Conservation (phyloP, 1,140 invertebrate genomes). For the Drosophila simulans region DNA sequence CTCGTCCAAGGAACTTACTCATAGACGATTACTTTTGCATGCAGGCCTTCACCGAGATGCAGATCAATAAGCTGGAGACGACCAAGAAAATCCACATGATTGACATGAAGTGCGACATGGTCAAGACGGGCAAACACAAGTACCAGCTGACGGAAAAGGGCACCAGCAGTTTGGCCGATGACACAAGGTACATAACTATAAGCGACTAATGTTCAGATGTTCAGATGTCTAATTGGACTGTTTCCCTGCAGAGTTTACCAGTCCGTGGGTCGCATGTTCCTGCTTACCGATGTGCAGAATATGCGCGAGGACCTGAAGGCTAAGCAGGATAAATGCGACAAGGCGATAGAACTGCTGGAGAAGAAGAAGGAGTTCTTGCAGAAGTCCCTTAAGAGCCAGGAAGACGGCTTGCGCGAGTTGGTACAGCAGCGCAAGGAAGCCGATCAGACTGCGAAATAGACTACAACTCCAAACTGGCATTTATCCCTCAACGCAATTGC, state of each 20-base stretch:
- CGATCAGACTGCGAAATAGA: constrained; percentile 59
- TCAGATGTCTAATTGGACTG: neutral
- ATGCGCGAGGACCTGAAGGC: constrained; percentile 74
- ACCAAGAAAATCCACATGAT: constrained; percentile 84
- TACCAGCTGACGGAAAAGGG: constrained; percentile 79
- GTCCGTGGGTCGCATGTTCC: constrained; percentile 83
- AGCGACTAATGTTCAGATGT: neutral
- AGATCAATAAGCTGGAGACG: constrained; percentile 83
- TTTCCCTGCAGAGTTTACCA: constrained; percentile 67
- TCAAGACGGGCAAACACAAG: constrained; percentile 82
- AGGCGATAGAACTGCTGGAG: constrained; percentile 71
- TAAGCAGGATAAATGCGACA: constrained; percentile 83
- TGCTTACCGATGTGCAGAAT: constrained; percentile 75
- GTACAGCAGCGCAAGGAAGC: constrained; percentile 82
- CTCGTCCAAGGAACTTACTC: constrained; percentile 15
- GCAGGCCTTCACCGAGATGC: constrained; percentile 84
- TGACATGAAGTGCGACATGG: constrained; percentile 81
- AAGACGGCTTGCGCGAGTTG: constrained; percentile 78
- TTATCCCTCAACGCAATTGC: constrained; percentile 14
- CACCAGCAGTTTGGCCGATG: constrained; percentile 67
- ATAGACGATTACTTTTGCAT: constrained; percentile 1
- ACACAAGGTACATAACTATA: constrained; percentile 56
- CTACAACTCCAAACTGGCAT: constrained; percentile 3
- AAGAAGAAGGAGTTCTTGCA: constrained; percentile 81
- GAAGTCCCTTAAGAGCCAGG: constrained; percentile 81